Percentiles rank a stretch among this genome's conserved stretches.
These are phyloP conservation scores for Microcebus murinus DNA, from an alignment of 2,113 vertebrate genomes.

Conservation along the genomic window DNA sequence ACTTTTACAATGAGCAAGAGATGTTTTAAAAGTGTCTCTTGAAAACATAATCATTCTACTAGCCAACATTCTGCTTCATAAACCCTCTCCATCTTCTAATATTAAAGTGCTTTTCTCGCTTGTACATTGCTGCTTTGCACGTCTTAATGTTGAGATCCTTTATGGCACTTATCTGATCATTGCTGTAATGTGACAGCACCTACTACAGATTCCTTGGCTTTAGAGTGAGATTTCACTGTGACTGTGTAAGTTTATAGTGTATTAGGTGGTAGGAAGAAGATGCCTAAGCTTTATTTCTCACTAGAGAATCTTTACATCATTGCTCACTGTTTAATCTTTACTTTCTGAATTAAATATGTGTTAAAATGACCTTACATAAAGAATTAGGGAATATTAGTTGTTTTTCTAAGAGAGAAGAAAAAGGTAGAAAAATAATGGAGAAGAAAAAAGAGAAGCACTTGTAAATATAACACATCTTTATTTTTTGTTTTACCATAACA, in stretches of 20 bases:
- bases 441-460: background rate
- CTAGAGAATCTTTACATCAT: background rate
- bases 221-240: background rate
- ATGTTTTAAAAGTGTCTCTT: constrained; percentile 34
- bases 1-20: constrained; percentile 35
- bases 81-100: background rate
- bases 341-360: background rate
- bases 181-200: background rate
- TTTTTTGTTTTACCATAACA: background rate
- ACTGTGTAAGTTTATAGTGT: background rate
- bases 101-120: background rate
- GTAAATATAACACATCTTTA: background rate
- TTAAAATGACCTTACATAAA: background rate
- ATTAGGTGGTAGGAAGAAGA: background rate
- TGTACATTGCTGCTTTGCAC: background rate
- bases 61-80: background rate
- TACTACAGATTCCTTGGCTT: background rate
- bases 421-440: background rate
- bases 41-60: background rate
- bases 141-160: background rate
- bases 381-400: background rate
- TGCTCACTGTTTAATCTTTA: background rate
- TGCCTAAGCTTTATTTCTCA: background rate
- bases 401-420: background rate
- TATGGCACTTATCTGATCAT: background rate